Base-by-base conservation (phyloP, 2,113 vertebrate genomes). In the Asarcornis scutulata region DNA sequence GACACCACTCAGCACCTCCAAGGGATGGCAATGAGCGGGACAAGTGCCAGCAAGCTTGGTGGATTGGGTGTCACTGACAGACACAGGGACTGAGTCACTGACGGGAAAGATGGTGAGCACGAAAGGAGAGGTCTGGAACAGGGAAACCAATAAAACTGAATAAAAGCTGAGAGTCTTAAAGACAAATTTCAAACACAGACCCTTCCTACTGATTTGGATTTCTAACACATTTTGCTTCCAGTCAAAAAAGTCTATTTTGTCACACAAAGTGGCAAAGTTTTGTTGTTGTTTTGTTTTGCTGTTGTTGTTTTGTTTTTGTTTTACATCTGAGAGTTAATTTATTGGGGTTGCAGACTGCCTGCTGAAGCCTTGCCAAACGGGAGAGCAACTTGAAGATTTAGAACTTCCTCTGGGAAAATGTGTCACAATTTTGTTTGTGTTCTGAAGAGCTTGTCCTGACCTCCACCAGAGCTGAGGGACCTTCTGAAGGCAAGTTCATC, bases 101-200 rank as follows among this genome's bases (percentile, higher is more conserved):
- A 52, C 0, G 2, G 53, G 50, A 85, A 83, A 74, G 58, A 29
- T 1, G 1, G 20, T 9, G 34, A 42, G 17, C 3, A 8, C 10
- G 34, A 73, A 72, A 50, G 46, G 50, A 64, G 17, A 92, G 11
- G 14, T 34, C 79, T 58, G 84, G 42, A 82, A 88, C 88, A 74
- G 48, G 69, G 42, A 76, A 93, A 58, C 8, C 9, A 83, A 25
- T 40, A 29, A 78, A 75, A 63, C 6, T 8, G 67, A 44, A 14
- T 31, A 34, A 32, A 73, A 66, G 1, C 21, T 8, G 9, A 69
- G 23, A 26, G 3, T 8, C 42, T 46, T 46, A n/a, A 76, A 59
- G 36, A 14, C 0, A 0, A 11, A 2, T n/a, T 13, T 2, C 32
- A 52, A 81, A 48, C 5, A 13, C 42, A 53, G 25, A 36, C 7